A percentile compares a stretch with the other conserved stretches of the same genome.
Conservation (phyloP, 2,888 invertebrate genomes). For the Temnothorax unifasciatus region DNA sequence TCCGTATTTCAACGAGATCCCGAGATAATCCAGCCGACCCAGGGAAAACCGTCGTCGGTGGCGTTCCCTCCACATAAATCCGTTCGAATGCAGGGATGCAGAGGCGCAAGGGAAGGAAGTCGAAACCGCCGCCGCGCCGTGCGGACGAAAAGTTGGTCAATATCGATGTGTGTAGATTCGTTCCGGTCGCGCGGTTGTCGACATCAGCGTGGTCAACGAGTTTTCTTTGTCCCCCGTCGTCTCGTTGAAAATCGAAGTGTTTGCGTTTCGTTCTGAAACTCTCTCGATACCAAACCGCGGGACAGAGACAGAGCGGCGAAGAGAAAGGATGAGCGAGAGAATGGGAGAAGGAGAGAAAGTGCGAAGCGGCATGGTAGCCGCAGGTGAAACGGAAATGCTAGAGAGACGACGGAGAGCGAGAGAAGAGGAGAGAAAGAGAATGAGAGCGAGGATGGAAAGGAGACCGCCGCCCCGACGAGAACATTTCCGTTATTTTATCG, state of each 20-base stretch:
- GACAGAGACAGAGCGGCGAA: conserved; percentile 20
- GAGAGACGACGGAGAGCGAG: not conserved
- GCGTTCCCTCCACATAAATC: conserved; percentile 8
- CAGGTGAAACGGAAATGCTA: conserved; percentile 43
- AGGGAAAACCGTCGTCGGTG: conserved; percentile 34
- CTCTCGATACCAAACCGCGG: conserved; percentile 32
- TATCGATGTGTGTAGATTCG: conserved; percentile 71
- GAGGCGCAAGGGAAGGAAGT: conserved; percentile 33
- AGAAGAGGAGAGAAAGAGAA: not conserved
- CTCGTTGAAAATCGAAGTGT: conserved; percentile 72
- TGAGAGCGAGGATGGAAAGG: conserved; percentile 10
- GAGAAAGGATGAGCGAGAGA: not conserved
- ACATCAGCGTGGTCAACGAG: conserved; percentile 61
- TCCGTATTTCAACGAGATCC: conserved; percentile 47
- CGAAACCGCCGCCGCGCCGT: conserved; percentile 15
- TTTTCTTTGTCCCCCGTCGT: conserved; percentile 66
- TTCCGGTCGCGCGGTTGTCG: conserved; percentile 65
- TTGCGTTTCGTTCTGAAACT: conserved; percentile 69
- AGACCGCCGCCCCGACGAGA: not conserved
- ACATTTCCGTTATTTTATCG: conserved; percentile 69
- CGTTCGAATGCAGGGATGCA: conserved; percentile 5
- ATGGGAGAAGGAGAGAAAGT: not conserved
- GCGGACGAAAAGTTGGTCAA: conserved; percentile 68
- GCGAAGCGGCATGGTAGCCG: not conserved
- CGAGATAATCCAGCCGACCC: conserved; percentile 49